Evolutionary conservation across 53 echinoderm and acorn worm species (phyloP).

Genomic region (Arbacia lixula): DNA sequence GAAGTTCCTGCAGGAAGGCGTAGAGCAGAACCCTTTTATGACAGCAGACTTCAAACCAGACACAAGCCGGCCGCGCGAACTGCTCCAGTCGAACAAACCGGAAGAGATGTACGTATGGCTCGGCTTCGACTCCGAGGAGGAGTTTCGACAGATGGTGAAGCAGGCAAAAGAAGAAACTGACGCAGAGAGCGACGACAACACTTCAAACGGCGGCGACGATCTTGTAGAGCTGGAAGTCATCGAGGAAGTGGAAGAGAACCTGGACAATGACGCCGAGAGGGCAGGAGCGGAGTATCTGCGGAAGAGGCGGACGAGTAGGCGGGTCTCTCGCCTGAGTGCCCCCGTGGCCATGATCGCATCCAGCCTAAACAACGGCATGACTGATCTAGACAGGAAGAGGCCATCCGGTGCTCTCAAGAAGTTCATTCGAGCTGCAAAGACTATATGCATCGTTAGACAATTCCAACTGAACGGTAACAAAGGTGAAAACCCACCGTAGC

Average conservation of each 20-base stretch:
- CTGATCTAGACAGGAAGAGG: background rate
- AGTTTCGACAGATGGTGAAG: conserved; percentile 55
- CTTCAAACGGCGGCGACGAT: conserved; percentile 27
- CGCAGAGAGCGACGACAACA: conserved; percentile 23
- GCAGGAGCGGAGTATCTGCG: conserved; percentile 34
- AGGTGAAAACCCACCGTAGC: too few species aligned
- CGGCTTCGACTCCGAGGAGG: conserved; percentile 82
- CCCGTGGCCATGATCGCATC: conserved; percentile 52
- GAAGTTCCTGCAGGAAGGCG: conserved; percentile 63
- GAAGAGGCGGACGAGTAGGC: conserved; percentile 20
- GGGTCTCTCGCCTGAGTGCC: conserved; percentile 42
- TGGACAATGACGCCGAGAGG: conserved; percentile 8
- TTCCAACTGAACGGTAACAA: conserved; percentile 27
- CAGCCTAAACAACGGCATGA: background rate
- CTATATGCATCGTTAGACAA: conserved; percentile 47
- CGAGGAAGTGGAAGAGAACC: background rate
- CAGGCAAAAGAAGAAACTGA: conserved; percentile 38
- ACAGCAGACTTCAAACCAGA: conserved; percentile 65
- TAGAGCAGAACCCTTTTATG: conserved; percentile 80
- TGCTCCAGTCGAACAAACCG: conserved; percentile 60
- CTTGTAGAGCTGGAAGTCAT: conserved; percentile 41
- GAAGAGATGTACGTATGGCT: conserved; percentile 95
- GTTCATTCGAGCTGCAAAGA: conserved; percentile 45
- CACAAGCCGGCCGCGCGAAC: conserved; percentile 54
- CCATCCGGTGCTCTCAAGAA: conserved; percentile 30